Conservation (phyloP, 1,140 invertebrate species). For the Bombyx mandarina region DNA sequence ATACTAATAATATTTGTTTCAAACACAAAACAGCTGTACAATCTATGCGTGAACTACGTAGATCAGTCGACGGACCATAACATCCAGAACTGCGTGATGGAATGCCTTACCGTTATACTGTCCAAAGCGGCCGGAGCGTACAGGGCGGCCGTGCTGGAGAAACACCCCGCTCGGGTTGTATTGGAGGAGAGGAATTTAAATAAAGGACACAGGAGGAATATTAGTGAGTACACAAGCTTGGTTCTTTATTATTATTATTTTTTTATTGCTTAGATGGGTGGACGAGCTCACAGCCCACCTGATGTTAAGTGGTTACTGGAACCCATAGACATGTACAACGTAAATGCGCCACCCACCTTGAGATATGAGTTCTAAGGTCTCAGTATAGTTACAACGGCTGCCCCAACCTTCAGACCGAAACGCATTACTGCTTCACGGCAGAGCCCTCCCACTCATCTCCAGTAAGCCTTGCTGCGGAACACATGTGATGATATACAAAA, state of each 20-base stretch:
- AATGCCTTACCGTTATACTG: conserved; percentile 83
- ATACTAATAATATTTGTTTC: neutral
- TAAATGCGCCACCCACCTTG: too few relatives aligned
- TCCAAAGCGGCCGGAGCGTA: conserved; percentile 76
- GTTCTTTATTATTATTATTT: too few relatives aligned
- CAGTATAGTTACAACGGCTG: too few relatives aligned
- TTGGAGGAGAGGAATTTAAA: conserved; percentile 50
- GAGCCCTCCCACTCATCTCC: conserved; percentile 17
- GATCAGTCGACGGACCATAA: conserved; percentile 82
- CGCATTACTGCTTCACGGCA: too few relatives aligned
- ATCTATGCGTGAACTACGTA: conserved; percentile 82
- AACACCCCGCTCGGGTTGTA: conserved; percentile 68
- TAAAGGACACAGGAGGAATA: conserved; percentile 60
- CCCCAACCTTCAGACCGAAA: too few relatives aligned
- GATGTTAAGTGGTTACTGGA: too few relatives aligned
- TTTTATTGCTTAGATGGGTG: too few relatives aligned
- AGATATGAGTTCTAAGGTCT: too few relatives aligned
- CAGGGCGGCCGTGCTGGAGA: conserved; percentile 70
- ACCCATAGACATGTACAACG: too few relatives aligned
- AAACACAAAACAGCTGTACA: conserved; percentile 72
- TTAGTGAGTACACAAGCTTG: conserved; percentile 52
- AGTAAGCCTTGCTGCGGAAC: conserved; percentile 57
- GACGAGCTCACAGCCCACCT: too few relatives aligned
- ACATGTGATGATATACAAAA: neutral
- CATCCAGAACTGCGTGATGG: conserved; percentile 85